These are phyloP conservation scores for Ailurus styani DNA, from an alignment of 2,113 vertebrate genomes.

Conservation along the genomic window DNA sequence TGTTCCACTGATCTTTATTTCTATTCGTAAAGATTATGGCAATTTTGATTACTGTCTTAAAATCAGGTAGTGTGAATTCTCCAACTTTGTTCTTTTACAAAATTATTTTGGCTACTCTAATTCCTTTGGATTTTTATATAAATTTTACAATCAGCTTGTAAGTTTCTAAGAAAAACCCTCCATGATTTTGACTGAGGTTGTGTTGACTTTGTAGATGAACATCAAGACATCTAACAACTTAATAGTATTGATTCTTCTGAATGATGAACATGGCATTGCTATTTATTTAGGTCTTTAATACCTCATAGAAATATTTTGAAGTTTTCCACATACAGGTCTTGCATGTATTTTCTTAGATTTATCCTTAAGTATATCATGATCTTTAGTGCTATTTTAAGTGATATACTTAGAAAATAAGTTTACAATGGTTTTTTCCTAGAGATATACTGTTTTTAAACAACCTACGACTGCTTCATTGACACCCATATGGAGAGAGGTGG, in stretches of 20 bases:
- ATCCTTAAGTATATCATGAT: background rate
- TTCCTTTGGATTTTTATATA: conserved; percentile 3
- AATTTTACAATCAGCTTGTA: background rate
- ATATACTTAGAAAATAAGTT: background rate
- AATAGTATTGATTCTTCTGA: background rate
- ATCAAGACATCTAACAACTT: background rate
- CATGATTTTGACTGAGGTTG: background rate
- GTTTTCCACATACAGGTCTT: background rate
- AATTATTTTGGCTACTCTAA: background rate
- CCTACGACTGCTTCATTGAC: background rate
- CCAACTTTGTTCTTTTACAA: background rate
- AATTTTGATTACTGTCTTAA: background rate
- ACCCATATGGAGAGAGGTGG: background rate
- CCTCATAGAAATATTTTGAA: background rate
- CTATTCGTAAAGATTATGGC: background rate
- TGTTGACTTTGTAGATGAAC: background rate
- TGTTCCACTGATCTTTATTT: background rate
- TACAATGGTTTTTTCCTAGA: background rate
- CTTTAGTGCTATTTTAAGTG: background rate
- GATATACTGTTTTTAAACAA: background rate
- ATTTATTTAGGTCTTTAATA: background rate
- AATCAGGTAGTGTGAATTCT: background rate
- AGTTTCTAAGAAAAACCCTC: background rate
- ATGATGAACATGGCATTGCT: background rate
- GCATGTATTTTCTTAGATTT: background rate